A percentile compares a stretch with the other conserved stretches of the same genome.
Conservation (phyloP, 2,888 invertebrate genomes). For the Tetrapedia diversipes region DNA sequence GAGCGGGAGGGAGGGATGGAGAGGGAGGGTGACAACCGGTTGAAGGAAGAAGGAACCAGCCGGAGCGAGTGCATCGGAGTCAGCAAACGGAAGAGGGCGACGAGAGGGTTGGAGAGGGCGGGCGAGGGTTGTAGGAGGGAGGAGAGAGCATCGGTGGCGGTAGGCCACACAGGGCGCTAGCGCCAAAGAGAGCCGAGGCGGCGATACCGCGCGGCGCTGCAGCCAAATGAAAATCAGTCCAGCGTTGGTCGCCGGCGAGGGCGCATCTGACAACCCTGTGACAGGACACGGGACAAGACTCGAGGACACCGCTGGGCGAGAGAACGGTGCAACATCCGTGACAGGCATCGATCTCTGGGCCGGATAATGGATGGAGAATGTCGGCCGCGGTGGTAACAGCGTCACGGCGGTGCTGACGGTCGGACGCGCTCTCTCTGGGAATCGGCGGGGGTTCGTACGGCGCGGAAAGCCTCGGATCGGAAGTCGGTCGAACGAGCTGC, state of each 20-base stretch:
- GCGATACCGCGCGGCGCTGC: conserved; percentile 77
- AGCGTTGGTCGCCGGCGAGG: conserved; percentile 81
- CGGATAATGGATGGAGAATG: conserved; percentile 31
- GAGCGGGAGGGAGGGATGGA: neutral
- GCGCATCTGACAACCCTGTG: conserved; percentile 72
- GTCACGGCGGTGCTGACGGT: conserved; percentile 53
- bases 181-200: conserved; percentile 69
- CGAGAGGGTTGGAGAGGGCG: conserved; percentile 21
- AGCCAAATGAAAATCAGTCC: conserved; percentile 80
- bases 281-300: conserved; percentile 45
- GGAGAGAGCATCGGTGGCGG: conserved; percentile 54
- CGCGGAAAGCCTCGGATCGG: conserved; percentile 27
- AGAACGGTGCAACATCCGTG: conserved; percentile 41
- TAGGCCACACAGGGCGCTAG: conserved; percentile 65
- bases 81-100: conserved; percentile 19
- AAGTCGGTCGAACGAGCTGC: conserved; percentile 40
- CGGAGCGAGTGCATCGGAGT: neutral
- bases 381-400: conserved; percentile 6
- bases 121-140: conserved; percentile 16
- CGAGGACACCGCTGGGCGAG: conserved; percentile 20
- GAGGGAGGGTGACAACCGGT: conserved; percentile 1
- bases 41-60: conserved; percentile 13
- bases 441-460: conserved; percentile 46
- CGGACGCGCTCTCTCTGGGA: conserved; percentile 54
- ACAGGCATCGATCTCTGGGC: conserved; percentile 31